Evolutionary conservation across 2,888 invertebrate species (phyloP).

Genomic region (Drosophila niveifrons): DNA sequence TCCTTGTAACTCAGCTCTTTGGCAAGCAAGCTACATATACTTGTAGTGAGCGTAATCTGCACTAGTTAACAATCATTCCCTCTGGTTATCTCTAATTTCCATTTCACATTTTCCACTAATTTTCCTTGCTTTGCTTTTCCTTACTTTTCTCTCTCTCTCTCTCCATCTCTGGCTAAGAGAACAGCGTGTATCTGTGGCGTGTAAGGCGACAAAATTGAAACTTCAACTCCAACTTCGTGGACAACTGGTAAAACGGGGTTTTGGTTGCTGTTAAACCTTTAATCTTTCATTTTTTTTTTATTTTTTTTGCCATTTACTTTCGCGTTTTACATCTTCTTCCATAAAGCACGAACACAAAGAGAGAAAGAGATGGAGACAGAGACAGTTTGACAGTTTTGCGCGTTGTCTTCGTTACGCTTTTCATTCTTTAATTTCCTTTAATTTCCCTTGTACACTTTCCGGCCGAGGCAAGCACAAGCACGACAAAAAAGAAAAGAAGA

Average conservation of each 20-base stretch:
- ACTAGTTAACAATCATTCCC: background rate
- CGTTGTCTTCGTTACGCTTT: constrained; percentile 40
- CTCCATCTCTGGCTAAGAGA: background rate
- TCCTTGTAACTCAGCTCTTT: no score
- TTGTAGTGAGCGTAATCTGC: background rate
- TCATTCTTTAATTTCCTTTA: constrained; percentile 59
- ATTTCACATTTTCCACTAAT: constrained; percentile 8
- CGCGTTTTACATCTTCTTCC: background rate
- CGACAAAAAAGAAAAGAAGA: background rate
- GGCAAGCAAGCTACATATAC: background rate
- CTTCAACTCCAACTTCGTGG: background rate
- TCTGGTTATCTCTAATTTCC: constrained; percentile 12
- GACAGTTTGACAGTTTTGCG: constrained; percentile 22
- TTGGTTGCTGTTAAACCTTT: constrained; percentile 17
- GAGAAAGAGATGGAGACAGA: background rate
- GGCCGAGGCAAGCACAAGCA: background rate
- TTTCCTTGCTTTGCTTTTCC: constrained; percentile 3
- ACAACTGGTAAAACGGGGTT: background rate
- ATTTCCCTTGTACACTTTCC: constrained; percentile 45
- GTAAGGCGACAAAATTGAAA: background rate
- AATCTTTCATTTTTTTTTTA: constrained; percentile 36
- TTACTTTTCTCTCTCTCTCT: background rate
- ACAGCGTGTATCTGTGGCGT: constrained; percentile 9
- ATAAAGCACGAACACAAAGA: background rate
- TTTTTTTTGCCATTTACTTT: constrained; percentile 1